Percentiles rank a stretch among this genome's conserved stretches.
These are phyloP conservation scores for Sebastiscus tertius DNA, from an alignment of 2,797 vertebrate species.

Conservation along the genomic window DNA sequence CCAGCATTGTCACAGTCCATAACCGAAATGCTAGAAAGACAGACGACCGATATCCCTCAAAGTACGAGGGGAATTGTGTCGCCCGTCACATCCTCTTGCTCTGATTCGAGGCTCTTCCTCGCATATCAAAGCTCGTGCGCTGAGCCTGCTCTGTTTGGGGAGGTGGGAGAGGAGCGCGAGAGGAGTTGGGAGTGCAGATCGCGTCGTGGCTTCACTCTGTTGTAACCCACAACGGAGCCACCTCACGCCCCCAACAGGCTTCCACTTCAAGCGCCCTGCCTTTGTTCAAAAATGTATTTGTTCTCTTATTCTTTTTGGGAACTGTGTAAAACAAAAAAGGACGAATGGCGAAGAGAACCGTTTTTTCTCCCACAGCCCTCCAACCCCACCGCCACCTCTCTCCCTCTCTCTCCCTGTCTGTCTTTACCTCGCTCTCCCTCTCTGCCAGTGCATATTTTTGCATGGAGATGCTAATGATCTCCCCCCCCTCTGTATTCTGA, in stretches of 20 bases:
- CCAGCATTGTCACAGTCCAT: slow-evolving; percentile 44
- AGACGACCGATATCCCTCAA: slow-evolving; percentile 51
- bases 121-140: slow-evolving; percentile 75
- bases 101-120: slow-evolving; percentile 58
- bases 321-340: slow-evolving; percentile 74
- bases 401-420: slow-evolving; percentile 43
- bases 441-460: slow-evolving; percentile 71
- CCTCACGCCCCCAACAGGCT: slow-evolving; percentile 73
- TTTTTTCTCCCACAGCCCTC: slow-evolving; percentile 55
- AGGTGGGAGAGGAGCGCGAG: slow-evolving; percentile 50
- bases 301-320: slow-evolving; percentile 87
- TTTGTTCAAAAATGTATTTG: slow-evolving; percentile 87
- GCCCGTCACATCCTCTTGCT: slow-evolving; percentile 62
- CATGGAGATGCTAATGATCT: slow-evolving; percentile 84
- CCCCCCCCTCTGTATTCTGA: slow-evolving; percentile 83
- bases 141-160: slow-evolving; percentile 66
- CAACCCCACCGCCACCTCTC: slow-evolving; percentile 44
- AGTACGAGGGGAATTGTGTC: slow-evolving; percentile 57
- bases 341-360: slow-evolving; percentile 58
- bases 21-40: slow-evolving; percentile 40
- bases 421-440: slow-evolving; percentile 60
- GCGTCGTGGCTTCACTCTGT: slow-evolving; percentile 67
- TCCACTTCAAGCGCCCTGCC: slow-evolving; percentile 80
- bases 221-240: slow-evolving; percentile 77
- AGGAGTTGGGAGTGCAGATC: slow-evolving; percentile 52